These are phyloP conservation scores for Cotesia typhae DNA, from an alignment of 1,140 invertebrate genomes.

Conservation along the genomic window DNA sequence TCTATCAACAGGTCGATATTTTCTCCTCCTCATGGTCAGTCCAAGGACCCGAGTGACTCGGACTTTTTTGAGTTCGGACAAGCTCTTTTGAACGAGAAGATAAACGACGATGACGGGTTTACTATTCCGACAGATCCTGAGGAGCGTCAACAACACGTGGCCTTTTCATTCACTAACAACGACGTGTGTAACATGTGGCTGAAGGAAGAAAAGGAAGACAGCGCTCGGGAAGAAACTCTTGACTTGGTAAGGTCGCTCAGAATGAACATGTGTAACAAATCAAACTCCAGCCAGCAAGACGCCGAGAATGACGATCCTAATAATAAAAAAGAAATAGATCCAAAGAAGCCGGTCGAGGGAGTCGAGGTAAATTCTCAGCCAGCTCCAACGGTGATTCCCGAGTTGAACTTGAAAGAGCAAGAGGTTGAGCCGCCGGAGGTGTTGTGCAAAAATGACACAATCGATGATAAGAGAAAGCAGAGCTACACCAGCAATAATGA, in stretches of 20 bases:
- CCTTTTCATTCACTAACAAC: slow-evolving; percentile 71
- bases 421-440: slow-evolving; percentile 28
- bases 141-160: slow-evolving; percentile 67
- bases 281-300: slow-evolving; percentile 64
- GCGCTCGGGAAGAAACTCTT: slow-evolving; percentile 79
- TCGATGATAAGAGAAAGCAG: slow-evolving; percentile 56
- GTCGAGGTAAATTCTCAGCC: slow-evolving; percentile 14
- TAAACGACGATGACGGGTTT: slow-evolving; percentile 71
- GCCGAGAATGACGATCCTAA: slow-evolving; percentile 52
- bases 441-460: slow-evolving; percentile 39
- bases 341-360: slow-evolving; percentile 25
- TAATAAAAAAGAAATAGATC: slow-evolving; percentile 46
- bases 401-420: slow-evolving; percentile 20
- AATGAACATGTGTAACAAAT: slow-evolving; percentile 74
- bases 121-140: slow-evolving; percentile 70
- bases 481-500: slow-evolving; percentile 55
- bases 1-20: slow-evolving; percentile 73
- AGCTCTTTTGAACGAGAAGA: slow-evolving; percentile 72
- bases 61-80: slow-evolving; percentile 75
- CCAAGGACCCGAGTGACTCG: slow-evolving; percentile 70
- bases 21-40: slow-evolving; percentile 71
- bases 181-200: slow-evolving; percentile 67
- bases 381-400: slow-evolving; percentile 24
- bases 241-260: slow-evolving; percentile 82
- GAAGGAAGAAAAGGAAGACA: slow-evolving; percentile 82